Percentiles rank a stretch among this genome's conserved stretches.
Evolutionary conservation across 2,113 vertebrate species (phyloP).

Genomic region (Spermophilus dauricus): DNA sequence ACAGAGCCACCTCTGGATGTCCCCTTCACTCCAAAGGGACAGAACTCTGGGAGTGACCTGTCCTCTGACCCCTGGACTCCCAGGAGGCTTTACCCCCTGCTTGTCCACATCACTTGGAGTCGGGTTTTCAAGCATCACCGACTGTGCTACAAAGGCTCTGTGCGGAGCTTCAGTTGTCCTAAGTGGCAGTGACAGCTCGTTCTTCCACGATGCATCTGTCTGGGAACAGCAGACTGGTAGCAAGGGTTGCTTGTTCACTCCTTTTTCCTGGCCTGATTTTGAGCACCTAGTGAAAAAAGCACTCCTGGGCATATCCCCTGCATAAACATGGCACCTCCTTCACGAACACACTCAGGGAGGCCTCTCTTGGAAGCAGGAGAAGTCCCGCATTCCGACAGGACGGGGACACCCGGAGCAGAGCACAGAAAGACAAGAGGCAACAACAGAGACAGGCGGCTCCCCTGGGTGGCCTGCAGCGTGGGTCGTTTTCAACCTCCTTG

Average conservation of each 20-base stretch:
- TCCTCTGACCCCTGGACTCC: not conserved
- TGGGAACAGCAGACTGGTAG: not conserved
- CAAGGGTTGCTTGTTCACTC: not conserved
- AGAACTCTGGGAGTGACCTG: accelerated
- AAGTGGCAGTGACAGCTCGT: not conserved
- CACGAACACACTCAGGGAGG: not conserved
- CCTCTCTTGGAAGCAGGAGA: not conserved
- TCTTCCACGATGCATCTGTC: not conserved
- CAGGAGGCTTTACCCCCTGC: not conserved
- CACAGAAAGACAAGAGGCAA: not conserved
- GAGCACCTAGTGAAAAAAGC: not conserved
- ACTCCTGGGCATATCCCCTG: not conserved
- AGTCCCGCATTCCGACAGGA: not conserved
- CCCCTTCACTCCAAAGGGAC: not conserved
- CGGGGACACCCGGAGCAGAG: not conserved
- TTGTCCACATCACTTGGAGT: not conserved
- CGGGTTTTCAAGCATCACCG: not conserved
- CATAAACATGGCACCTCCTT: accelerated
- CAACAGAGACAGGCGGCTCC: not conserved
- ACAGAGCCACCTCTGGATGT: not conserved
- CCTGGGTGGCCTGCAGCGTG: accelerated
- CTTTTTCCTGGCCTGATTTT: not conserved
- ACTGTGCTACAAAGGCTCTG: not conserved
- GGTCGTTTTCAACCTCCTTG: not conserved
- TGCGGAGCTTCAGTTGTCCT: not conserved